These are phyloP conservation scores for Byasa hedistus DNA, from an alignment of 2,888 invertebrate genomes.

Conservation along the genomic window DNA sequence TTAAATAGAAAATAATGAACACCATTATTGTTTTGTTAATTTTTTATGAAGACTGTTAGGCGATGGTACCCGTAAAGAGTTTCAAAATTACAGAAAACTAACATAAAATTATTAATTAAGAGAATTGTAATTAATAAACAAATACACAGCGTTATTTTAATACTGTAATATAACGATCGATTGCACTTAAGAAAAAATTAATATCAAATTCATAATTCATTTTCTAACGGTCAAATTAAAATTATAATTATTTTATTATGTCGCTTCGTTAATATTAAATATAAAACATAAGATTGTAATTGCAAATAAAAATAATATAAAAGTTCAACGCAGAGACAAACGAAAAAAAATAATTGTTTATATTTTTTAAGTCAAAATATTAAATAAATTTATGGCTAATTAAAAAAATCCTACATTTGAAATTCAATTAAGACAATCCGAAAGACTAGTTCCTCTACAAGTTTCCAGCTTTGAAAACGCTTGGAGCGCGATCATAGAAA, in stretches of 20 bases:
- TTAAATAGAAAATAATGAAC: background rate
- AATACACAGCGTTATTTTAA: slow-evolving; percentile 17
- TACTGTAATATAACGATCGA: slow-evolving; percentile 19
- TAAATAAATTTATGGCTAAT: background rate
- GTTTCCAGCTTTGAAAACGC: slow-evolving; percentile 7
- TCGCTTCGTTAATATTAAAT: background rate
- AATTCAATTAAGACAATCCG: slow-evolving; percentile 14
- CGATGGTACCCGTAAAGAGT: background rate
- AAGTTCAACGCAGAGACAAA: background rate
- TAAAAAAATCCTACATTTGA: slow-evolving; percentile 13
- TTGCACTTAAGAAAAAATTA: slow-evolving; percentile 11
- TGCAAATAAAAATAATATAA: background rate
- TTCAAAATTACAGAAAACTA: background rate
- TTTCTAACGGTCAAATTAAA: background rate
- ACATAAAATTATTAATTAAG: background rate
- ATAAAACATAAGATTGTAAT: background rate
- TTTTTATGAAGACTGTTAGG: slow-evolving; percentile 2
- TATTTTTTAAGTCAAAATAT: slow-evolving; percentile 2
- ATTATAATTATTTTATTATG: background rate
- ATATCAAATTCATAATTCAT: slow-evolving; percentile 1
- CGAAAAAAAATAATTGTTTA: background rate
- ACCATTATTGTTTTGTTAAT: background rate
- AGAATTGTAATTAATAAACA: background rate
- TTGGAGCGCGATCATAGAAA: background rate
- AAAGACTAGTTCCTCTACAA: slow-evolving; percentile 23